Evolutionary conservation across 1,140 invertebrate genomes (phyloP), one percentile per base, ranked within the genome.

Genomic region (Diachasma alloeum): DNA sequence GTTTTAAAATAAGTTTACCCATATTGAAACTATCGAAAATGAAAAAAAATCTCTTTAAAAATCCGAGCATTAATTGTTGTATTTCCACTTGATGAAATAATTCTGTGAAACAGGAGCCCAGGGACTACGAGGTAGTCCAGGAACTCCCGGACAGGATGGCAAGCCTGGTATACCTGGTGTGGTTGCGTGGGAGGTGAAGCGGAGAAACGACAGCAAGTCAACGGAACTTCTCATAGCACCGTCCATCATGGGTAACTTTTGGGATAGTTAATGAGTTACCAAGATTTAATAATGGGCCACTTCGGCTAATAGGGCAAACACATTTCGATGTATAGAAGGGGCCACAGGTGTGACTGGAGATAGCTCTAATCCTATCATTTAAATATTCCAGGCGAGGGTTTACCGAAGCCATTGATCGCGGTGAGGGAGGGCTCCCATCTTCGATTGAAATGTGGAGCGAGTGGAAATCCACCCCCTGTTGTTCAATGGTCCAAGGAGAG

Each of bases 401-500:
- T 84, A 68, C 79, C 84, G 5, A 84, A 83, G 26, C 82, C 87
- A 11, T 87, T 90, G 13, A 90, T 93, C 63, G 89, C 93, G 22
- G 93, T 95, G 42, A 90, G 93, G 19, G 96, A 97, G 85, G 94
- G 94, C 0, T 93, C 93, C 37, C 93, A 94, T 79, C 87, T 97
- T 44, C 91, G 94, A 59, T 88, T 97, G 80, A 91, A 92, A 69
- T 97, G 96, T 88, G 92, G 92, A 24, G 94, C 95, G 0, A 93
- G 92, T 69, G 96, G 96, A 8, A 91, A 91, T 68, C 96, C 96
- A 0, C 86, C 89, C 56, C 96, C 96, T 0, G 87, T 90, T 26
- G 92, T 97, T 56, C 93, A 93, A 67, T 97, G 96, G 96, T 90
- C 92, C 9, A 92, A 93, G 81, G 90, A 92, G 66, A 95, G 96